Base-by-base conservation (phyloP, 2,888 invertebrate species). In the Protophormia terraenovae region DNA sequence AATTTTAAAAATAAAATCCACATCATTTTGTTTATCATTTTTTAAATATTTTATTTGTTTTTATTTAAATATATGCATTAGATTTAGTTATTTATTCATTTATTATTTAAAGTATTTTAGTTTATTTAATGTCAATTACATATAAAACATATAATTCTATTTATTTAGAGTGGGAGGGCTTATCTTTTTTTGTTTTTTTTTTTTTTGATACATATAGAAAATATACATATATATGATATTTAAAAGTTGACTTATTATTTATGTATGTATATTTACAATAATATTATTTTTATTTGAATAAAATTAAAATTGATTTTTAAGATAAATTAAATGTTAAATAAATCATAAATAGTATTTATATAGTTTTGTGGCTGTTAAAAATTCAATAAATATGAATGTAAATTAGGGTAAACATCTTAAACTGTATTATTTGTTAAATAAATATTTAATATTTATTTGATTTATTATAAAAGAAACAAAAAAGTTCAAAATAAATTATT, bases 111-210 rank as follows among this genome's bases (percentile, higher is more conserved):
- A 27, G 6, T 58, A n/a, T 58, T 58, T 16, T 29, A 58, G 29
- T 32, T 58, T n/a, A 29, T 58, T 58, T 58, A 29, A 8, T 58
- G 58, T 58, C 58, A 58, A 29, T 53, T 58, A 29, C n/a, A 58
- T 16, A 58, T 1, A 27, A 58, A 29, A 53, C 53, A 53, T 53
- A 53, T 0, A 53, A 24, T 19, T 47, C 0, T 55, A 14, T 29
- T 29, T 12, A 24, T 5, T 24, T 14, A 7, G 14, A 14, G 27
- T 53, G 27, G n/a, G 27, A 27, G 27, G 24, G 53, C 6, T 50
- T 14, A 12, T n/a, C 5, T 5, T 50, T 4, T 24, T 53, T 1
- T 19, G 19, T 47, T 19, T 1, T 19, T 16, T 6, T 53, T 3
- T 29, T n/a, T 16, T 29, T 58, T 16, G 47, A 24, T 1, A 53